phyloP scores from a whole-genome alignment of 2,797 vertebrate species.

The Falco rusticolus region DNA sequence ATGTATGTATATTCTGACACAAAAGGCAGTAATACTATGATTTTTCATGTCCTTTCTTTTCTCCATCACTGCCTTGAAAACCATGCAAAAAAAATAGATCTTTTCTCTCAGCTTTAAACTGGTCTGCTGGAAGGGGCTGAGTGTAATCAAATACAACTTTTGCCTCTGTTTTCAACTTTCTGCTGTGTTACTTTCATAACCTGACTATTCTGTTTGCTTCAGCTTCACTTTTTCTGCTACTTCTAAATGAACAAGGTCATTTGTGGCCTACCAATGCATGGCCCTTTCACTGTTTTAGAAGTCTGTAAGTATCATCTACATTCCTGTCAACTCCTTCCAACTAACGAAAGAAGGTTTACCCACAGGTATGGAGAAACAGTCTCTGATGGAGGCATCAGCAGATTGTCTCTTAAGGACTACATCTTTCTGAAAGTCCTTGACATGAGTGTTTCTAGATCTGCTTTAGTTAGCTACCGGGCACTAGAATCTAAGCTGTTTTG shows the following conservation, averaged over 20 bases:
- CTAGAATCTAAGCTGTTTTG: neutral
- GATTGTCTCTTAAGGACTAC: neutral
- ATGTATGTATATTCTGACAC: neutral
- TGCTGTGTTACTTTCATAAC: fast-evolving
- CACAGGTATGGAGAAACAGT: neutral
- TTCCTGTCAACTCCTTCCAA: neutral
- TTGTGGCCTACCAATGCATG: neutral
- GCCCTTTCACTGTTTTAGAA: neutral
- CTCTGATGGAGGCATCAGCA: neutral
- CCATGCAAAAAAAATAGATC: neutral
- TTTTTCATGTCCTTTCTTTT: neutral
- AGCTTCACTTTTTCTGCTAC: neutral
- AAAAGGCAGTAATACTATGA: neutral
- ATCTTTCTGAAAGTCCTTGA: neutral
- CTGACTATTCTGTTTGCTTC: neutral
- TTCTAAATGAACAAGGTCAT: neutral
- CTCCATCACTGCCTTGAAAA: neutral
- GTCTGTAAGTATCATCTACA: neutral
- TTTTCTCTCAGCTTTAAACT: neutral
- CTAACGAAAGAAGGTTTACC: neutral
- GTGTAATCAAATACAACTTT: neutral
- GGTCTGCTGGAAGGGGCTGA: neutral
- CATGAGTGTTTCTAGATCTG: neutral
- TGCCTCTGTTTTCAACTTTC: neutral
- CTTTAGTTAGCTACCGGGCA: neutral